Base-by-base conservation (phyloP, 2,113 vertebrate genomes). In the Azemiops feae region DNA sequence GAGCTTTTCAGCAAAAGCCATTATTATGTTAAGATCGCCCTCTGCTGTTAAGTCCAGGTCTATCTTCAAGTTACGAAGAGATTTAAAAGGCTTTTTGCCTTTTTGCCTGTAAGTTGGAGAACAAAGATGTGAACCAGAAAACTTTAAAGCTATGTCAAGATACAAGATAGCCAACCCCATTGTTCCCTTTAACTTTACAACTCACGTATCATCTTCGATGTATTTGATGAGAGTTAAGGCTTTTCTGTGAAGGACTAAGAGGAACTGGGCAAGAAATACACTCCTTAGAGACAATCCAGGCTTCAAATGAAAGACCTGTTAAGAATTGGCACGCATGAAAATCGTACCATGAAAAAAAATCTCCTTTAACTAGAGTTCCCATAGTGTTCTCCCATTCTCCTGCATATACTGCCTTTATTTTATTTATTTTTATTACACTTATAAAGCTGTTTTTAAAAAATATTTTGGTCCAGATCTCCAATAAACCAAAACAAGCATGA, bases 181-280 rank as follows among this genome's bases (percentile, higher is more conserved):
- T 2, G 4, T 81, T 58, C 52, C 25, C 27, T 85, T 88, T 89
- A 93, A 23, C 6, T 47, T 85, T 92, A 95, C 91, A 81, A 98
- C 99, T 98, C 98, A 99, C 99, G 99, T 99, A 94, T 99, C 99
- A 96, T 99, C 99, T 95, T 99, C 99, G 95, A 99, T 99, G 95
- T 99, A 99, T 96, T 99, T 99, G 96, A 99, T 98, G 95, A 99
- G 97, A 0, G 99, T 98, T 97, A 99, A 98, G 90, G 99, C 98
- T 98, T 99, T 99, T 96, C 99, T 98, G 97, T 99, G 99, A 97
- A 99, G 98, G 93, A 99, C 95, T 22, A 99, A 98, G 60, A 99
- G 97, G 96, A 99, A 99, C 69, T 99, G 99, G 54, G 99, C 98
- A 96, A 99, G 98, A 93, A 99, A 99, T 89, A 98, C 98, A 95